Base-by-base conservation (phyloP, 2,113 vertebrate genomes). In the Zosterops borbonicus region DNA sequence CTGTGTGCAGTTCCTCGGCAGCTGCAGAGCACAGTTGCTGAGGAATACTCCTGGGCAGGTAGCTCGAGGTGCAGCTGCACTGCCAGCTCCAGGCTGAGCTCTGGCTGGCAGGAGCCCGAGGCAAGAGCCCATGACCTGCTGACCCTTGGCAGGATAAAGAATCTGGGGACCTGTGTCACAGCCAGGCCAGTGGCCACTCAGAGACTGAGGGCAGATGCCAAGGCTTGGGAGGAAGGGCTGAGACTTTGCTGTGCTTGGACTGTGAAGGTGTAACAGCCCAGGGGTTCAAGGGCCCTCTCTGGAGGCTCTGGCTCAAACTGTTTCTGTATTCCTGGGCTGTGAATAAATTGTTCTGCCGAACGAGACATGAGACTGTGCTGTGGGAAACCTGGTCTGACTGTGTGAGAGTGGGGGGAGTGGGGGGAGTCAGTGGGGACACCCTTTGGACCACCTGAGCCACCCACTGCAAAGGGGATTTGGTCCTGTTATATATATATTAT, bases 251-350 rank as follows among this genome's bases (percentile, higher is more conserved):
- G 37, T 37, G 37, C 37, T 37, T 37, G 37, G 37, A 59, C 28
- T 29, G 23, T 29, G 53, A 46, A 28, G 16, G 60, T 2, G 3
- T 9, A 46, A 75, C 10, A 67, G 28, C 28, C 69, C 9, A 37
- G 44, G 19, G 20, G 1, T 24, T 44, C 62, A 35, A 29, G 13
- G 25, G 35, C 31, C 21, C 46, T 46, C 23, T 33, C 29, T 8
- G 11, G 23, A 52, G 62, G 28, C 28, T n/a, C 23, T 5, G 2
- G 12, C 33, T 52, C 4, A 3, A 89, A 39, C 39, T 18, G 46
- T 41, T 68, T 29, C 8, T 68, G 39, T 21, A 68, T 6, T 67
- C 46, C 15, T 39, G 52, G 0, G 0, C 15, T 2, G 0, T 16
- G 47, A 68, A 47, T 41, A 31, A 60, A 47, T 22, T 41, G 53